Conservation (phyloP, 1,140 invertebrate species). For the Anoplolepis gracilipes region DNA sequence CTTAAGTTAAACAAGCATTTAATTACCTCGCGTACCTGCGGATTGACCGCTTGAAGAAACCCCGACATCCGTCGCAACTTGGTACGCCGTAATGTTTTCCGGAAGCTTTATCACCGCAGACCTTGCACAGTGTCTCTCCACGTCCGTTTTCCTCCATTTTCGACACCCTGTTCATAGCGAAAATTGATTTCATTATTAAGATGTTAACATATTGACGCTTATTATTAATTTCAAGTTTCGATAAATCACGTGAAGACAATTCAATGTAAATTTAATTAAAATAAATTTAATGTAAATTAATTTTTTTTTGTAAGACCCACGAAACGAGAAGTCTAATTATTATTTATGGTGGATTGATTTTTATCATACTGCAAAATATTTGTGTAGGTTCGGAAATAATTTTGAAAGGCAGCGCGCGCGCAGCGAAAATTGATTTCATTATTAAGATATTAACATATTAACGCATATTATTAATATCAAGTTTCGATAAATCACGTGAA, state of each 20-base stretch:
- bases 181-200: neutral
- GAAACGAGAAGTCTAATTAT: too few species aligned
- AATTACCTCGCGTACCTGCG: conserved; percentile 89
- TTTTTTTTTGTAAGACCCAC: too few species aligned
- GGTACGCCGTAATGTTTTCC: conserved; percentile 97
- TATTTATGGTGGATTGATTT: too few species aligned
- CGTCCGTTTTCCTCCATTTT: conserved; percentile 82
- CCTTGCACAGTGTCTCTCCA: conserved; percentile 87
- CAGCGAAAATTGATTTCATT: neutral
- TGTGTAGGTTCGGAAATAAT: too few species aligned
- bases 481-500: neutral
- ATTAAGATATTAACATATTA: neutral
- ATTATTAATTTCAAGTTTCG: neutral
- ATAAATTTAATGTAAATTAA: neutral
- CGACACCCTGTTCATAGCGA: neutral
- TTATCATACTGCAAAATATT: too few species aligned
- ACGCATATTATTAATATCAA: neutral
- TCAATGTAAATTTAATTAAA: neutral
- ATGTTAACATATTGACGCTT: neutral
- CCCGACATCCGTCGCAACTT: conserved; percentile 95
- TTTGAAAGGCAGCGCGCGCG: too few species aligned
- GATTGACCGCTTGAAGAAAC: conserved; percentile 97
- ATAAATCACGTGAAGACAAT: neutral
- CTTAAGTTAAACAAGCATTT: conserved; percentile 25
- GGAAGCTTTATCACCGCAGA: conserved; percentile 96